Evolutionary conservation across 1,140 invertebrate genomes (phyloP).

Genomic region (Drosophila punjabiensis): DNA sequence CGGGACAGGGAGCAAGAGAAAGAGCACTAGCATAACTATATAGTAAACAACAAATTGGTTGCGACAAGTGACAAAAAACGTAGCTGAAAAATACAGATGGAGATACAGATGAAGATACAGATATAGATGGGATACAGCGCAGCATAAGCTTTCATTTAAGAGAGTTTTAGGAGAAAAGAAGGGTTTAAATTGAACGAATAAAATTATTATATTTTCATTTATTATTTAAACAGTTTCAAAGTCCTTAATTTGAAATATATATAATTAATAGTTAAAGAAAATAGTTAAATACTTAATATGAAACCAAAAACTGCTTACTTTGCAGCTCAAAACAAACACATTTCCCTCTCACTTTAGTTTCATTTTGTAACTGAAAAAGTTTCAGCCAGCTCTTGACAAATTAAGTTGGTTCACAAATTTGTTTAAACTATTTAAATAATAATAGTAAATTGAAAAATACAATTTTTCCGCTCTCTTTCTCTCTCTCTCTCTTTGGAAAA

Average conservation of each 20-base stretch:
- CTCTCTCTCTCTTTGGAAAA: background rate
- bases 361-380: background rate
- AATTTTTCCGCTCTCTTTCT: background rate
- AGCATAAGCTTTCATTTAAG: background rate
- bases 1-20: too few species aligned
- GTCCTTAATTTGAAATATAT: background rate
- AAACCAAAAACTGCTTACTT: background rate
- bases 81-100: background rate
- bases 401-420: background rate
- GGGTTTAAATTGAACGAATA: background rate
- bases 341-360: background rate
- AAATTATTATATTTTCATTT: background rate
- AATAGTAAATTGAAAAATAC: background rate
- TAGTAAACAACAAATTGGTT: conserved; percentile 21
- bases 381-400: too few species aligned
- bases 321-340: background rate
- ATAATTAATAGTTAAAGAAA: background rate
- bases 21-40: conserved; percentile 6
- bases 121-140: background rate
- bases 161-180: background rate
- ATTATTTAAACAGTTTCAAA: background rate
- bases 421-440: conserved; percentile 8
- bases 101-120: background rate
- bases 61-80: background rate
- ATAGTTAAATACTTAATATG: too few species aligned